Evolutionary conservation across 1,140 invertebrate genomes (phyloP).

Genomic region (Atta cephalotes): DNA sequence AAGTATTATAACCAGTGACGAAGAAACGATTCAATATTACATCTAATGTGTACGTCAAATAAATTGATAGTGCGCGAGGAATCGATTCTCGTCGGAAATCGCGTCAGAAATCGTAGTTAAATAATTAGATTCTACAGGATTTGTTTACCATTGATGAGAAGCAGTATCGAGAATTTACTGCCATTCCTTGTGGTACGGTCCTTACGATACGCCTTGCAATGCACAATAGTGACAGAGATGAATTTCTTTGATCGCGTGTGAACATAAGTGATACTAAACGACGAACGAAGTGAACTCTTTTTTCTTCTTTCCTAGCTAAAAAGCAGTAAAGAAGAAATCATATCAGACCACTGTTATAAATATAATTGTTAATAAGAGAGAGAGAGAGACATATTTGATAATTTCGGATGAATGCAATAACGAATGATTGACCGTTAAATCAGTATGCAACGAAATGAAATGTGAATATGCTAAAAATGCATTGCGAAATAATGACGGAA

Average conservation of each 20-base stretch:
- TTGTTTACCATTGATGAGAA: slow-evolving; percentile 74
- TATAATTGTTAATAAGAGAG: slow-evolving; percentile 82
- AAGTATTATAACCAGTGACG: slow-evolving; percentile 62
- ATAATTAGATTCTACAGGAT: slow-evolving; percentile 75
- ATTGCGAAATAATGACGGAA: slow-evolving; percentile 55
- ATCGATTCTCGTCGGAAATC: slow-evolving; percentile 72
- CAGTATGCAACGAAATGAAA: slow-evolving; percentile 69
- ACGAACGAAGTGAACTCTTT: slow-evolving; percentile 64
- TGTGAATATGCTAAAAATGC: slow-evolving; percentile 62
- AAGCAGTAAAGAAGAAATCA: slow-evolving; percentile 79
- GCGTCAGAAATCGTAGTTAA: slow-evolving; percentile 69
- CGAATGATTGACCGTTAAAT: slow-evolving; percentile 72
- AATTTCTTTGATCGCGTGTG: slow-evolving; percentile 63
- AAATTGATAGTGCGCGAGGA: slow-evolving; percentile 56
- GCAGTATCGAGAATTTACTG: slow-evolving; percentile 78
- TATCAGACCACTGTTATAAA: slow-evolving; percentile 86
- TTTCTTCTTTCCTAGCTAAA: slow-evolving; percentile 70
- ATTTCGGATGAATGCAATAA: slow-evolving; percentile 84
- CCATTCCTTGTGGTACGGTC: slow-evolving; percentile 79
- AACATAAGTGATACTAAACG: slow-evolving; percentile 73
- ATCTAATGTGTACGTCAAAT: slow-evolving; percentile 19
- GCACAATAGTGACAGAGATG: slow-evolving; percentile 48
- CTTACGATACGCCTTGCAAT: slow-evolving; percentile 78
- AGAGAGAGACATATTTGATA: slow-evolving; percentile 81
- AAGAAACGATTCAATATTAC: slow-evolving; percentile 34